A percentile compares a stretch with the other conserved stretches of the same genome.
These are phyloP conservation scores for Mesoclemmys tuberculata DNA, from an alignment of 2,113 vertebrate species.

Conservation along the genomic window DNA sequence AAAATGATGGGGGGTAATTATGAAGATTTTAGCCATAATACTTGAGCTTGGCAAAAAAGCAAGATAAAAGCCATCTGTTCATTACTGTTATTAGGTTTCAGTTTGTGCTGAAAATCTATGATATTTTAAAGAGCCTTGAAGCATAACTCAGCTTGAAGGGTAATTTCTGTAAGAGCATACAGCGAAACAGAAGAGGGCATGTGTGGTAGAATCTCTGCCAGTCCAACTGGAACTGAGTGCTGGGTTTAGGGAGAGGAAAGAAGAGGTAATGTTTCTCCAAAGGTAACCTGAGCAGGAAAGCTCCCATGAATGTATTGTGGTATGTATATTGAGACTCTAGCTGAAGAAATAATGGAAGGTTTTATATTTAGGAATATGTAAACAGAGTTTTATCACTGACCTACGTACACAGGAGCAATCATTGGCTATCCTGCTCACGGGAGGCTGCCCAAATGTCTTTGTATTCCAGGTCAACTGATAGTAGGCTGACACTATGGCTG, in stretches of 20 bases:
- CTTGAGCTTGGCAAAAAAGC: constrained; percentile 53
- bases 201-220: not conserved
- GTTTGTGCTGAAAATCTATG: constrained; percentile 46
- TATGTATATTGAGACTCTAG: not conserved
- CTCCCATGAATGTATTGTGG: not conserved
- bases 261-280: not conserved
- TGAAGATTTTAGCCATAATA: constrained; percentile 37
- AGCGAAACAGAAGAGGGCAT: not conserved
- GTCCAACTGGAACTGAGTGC: not conserved
- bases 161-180: not conserved
- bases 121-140: constrained; percentile 46
- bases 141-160: constrained; percentile 22
- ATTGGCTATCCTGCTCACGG: not conserved
- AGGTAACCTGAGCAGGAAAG: not conserved
- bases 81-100: constrained; percentile 43
- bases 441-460: constrained; percentile 42
- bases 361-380: not conserved
- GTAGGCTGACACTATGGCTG: rapidly evolving
- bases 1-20: constrained; percentile 57
- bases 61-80: constrained; percentile 53
- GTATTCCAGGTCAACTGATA: constrained; percentile 21
- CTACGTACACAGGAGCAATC: not conserved
- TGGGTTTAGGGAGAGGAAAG: not conserved
- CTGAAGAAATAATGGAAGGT: not conserved
- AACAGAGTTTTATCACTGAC: not conserved